Percentiles rank a stretch among this genome's conserved stretches.
Evolutionary conservation across 2,797 vertebrate species (phyloP).

Genomic region (Darevskia mixta): DNA sequence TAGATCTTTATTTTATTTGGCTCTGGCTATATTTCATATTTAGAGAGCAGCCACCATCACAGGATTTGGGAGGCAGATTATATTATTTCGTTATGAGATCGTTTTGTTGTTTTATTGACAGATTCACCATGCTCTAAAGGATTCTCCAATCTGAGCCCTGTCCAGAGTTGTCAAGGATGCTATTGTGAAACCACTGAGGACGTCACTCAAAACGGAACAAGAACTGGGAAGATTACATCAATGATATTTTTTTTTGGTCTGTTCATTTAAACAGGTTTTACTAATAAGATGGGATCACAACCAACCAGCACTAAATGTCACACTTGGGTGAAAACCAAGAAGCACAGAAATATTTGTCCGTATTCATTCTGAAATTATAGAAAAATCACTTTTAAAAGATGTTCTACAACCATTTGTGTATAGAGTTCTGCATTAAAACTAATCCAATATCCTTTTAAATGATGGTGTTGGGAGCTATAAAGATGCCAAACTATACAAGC

Average conservation of each 20-base stretch:
- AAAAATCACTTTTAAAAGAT: too few species aligned
- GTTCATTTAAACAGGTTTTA: not conserved
- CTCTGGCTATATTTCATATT: not conserved
- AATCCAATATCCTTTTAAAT: not conserved
- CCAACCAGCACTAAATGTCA: not conserved
- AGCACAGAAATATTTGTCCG: not conserved
- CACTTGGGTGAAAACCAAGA: not conserved
- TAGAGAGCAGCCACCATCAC: not conserved
- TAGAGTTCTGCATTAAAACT: not conserved
- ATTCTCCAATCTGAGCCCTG: too few species aligned
- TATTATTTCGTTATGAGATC: too few species aligned
- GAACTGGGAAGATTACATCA: not conserved
- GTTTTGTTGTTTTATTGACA: not conserved
- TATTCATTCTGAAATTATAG: too few species aligned
- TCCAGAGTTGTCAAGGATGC: too few species aligned
- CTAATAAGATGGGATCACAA: not conserved
- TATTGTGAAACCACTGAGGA: too few species aligned
- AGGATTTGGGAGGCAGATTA: too few species aligned
- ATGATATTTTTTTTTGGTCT: not conserved
- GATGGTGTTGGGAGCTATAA: not conserved
- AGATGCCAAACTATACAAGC: not conserved
- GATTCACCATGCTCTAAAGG: not conserved
- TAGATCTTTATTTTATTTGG: not conserved
- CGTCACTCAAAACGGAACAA: too few species aligned
- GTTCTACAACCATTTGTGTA: not conserved